A percentile compares a stretch with the other conserved stretches of the same genome.
Evolutionary conservation across 2,888 invertebrate species (phyloP).

Genomic region (Hipparchia sbordonii): DNA sequence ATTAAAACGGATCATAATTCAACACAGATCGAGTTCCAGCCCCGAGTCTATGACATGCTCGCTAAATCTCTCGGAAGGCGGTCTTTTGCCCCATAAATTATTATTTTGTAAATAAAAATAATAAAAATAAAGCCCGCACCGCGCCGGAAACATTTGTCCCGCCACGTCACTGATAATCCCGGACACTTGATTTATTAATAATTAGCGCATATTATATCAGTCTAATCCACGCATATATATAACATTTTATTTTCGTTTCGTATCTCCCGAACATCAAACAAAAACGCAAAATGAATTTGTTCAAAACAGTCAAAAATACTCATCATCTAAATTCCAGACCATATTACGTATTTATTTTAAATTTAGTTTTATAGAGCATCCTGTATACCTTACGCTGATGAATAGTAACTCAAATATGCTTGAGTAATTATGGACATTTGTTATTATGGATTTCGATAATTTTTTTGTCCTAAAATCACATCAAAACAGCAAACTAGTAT

Average conservation of each 20-base stretch:
- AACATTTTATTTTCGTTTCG: constrained; percentile 9
- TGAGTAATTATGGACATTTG: not conserved
- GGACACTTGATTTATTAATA: constrained; percentile 78
- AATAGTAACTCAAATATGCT: not conserved
- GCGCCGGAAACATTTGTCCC: constrained; percentile 80
- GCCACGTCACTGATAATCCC: constrained; percentile 75
- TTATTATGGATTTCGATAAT: no score
- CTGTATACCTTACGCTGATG: not conserved
- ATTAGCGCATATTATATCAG: constrained; percentile 55
- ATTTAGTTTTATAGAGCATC: not conserved
- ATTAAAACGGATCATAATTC: constrained; percentile 77
- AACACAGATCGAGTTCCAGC: constrained; percentile 71
- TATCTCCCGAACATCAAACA: not conserved
- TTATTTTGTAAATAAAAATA: constrained; percentile 80
- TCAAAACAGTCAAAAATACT: not conserved
- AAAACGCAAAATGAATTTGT: no score
- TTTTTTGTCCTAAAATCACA: no score
- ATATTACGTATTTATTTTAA: no score
- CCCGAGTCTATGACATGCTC: constrained; percentile 77
- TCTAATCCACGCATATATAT: not conserved
- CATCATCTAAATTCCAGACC: not conserved
- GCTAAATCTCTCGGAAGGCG: constrained; percentile 82
- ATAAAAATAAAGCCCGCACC: constrained; percentile 74
- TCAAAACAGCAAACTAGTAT: no score
- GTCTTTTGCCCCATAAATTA: constrained; percentile 75